Conservation (phyloP, 2,888 invertebrate genomes). For the Lissonota sp. region DNA sequence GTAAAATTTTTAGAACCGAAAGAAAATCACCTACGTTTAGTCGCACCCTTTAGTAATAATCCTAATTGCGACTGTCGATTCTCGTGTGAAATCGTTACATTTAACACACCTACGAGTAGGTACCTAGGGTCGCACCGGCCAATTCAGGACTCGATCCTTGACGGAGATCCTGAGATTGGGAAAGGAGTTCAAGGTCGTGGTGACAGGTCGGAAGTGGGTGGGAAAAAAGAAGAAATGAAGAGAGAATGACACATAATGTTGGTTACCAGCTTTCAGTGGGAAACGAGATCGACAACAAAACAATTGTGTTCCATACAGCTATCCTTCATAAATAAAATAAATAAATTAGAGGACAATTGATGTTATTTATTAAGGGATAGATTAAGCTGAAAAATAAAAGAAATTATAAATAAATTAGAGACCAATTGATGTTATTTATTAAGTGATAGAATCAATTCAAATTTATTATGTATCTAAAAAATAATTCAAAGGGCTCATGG, state of each 20-base stretch:
- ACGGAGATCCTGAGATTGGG: conserved; percentile 11
- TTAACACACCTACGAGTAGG: conserved; percentile 11
- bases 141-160: conserved; percentile 28
- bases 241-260: no score
- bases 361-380: no score
- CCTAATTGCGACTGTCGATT: conserved; percentile 19
- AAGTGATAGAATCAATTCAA: no score
- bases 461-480: no score
- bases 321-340: background rate
- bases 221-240: background rate
- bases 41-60: conserved; percentile 25
- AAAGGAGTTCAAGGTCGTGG: conserved; percentile 58
- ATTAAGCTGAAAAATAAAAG: no score
- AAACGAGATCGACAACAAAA: no score
- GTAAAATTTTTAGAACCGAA: conserved; percentile 19
- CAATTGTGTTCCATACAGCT: no score
- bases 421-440: no score
- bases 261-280: no score
- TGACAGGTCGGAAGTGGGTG: background rate
- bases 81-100: conserved; percentile 36
- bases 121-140: conserved; percentile 9
- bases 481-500: no score
- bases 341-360: background rate
- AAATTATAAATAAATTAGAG: no score
- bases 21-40: conserved; percentile 32